These are phyloP conservation scores for Ianthella basta DNA, from an alignment of 37 sponge, comb jelly and placozoan species.

Conservation along the genomic window DNA sequence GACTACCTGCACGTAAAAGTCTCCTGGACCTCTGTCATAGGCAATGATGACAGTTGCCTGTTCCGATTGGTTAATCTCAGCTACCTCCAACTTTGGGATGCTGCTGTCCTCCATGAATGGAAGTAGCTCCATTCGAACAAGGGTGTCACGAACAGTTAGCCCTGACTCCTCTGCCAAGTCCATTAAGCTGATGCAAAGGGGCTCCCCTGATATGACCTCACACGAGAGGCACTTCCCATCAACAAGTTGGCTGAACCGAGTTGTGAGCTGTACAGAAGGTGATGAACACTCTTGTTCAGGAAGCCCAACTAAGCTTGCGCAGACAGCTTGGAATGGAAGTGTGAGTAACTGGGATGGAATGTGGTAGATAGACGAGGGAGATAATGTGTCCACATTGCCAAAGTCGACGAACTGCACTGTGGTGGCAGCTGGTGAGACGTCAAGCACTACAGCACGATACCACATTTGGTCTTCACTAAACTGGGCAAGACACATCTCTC, in stretches of 20 bases:
- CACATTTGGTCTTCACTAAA: conserved; percentile 25
- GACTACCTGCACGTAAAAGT: conserved; percentile 59
- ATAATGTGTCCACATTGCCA: conserved; percentile 55
- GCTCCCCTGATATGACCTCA: conserved; percentile 15
- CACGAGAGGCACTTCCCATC: background rate
- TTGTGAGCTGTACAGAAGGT: background rate
- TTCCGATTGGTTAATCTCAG: background rate
- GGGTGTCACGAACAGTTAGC: conserved; percentile 8
- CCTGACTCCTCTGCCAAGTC: background rate
- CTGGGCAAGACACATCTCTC: conserved; percentile 3
- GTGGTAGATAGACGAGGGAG: conserved; percentile 25
- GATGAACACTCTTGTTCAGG: background rate
- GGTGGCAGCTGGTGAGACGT: background rate
- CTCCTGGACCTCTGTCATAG: conserved; percentile 28
- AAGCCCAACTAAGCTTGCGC: conserved; percentile 35
- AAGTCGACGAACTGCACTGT: conserved; percentile 58
- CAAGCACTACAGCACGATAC: conserved; percentile 1
- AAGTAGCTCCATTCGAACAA: conserved; percentile 4
- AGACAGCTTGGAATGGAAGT: conserved; percentile 36
- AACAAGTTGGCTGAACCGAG: background rate
- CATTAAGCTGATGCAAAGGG: conserved; percentile 33
- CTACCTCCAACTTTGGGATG: background rate
- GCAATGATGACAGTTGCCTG: conserved; percentile 21
- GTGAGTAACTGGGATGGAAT: conserved; percentile 25
- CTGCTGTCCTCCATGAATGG: conserved; percentile 18